Base-by-base conservation (phyloP, 2,888 invertebrate genomes). In the Dinocampus coccinellae region DNA sequence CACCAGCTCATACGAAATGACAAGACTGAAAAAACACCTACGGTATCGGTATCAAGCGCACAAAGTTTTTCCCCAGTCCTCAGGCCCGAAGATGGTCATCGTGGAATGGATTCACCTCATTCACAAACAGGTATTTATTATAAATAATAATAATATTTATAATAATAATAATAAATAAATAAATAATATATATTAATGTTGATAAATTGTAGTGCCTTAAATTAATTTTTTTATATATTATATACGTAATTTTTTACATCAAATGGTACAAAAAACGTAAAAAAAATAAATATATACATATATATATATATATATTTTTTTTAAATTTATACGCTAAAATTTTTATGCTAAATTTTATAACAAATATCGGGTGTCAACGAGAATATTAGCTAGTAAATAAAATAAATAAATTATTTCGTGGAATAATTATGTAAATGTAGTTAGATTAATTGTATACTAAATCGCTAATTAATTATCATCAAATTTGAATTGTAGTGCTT, bases 21-120 rank as follows among this genome's bases (percentile, higher is more conserved):
- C 84, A 87, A 87, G 87, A 87, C 87, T 87, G 87, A 87, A 80
- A 87, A 87, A 79, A 80, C 87, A 69, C 86, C 87, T 73, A 82
- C 84, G 78, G 86, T 87, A 66, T 85, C 87, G 80, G 87, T 87
- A 77, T 87, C 87, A 75, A 87, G 85, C 75, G 84, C 87, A 74
- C 84, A 86, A 69, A 87, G 84, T 58, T 87, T 87, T 75, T 87
- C 87, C 69, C 87, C 87, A 73, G 87, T 87, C 52, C 84, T 87
- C 69, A 84, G 87, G 83, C 83, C 86, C 52, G 87, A 87, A 71
- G 87, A 87, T 70, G 85, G 82, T 64, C 86, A 86, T 70, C 87
- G 87, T 68, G 85, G 84, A 77, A 86, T 87, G 84, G 87, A 87
- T 73, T 87, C 87, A 4, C 87, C 87, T 52, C 87, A 87, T 76